A percentile compares a stretch with the other conserved stretches of the same genome.
These are phyloP conservation scores for Lasioglossum albipes DNA, from an alignment of 1,140 invertebrate species.

Conservation along the genomic window DNA sequence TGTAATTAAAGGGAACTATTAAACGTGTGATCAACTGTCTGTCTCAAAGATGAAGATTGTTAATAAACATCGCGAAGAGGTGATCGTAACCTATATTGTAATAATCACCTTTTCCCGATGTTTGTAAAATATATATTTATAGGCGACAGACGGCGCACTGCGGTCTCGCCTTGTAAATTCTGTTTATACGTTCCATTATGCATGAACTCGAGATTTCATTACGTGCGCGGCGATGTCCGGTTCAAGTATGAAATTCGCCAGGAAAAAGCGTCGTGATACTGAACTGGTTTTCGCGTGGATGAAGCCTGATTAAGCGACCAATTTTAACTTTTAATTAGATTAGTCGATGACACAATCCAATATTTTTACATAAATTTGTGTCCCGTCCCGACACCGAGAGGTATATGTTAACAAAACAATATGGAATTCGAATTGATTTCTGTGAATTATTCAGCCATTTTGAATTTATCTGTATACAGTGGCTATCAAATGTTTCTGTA, in stretches of 20 bases:
- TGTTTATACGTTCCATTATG: conserved; percentile 6
- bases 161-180: not conserved
- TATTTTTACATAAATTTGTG: no score
- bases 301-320: not conserved
- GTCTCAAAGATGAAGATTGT: not conserved
- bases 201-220: not conserved
- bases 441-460: no score
- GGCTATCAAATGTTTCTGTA: no score
- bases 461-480: no score
- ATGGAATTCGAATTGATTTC: no score
- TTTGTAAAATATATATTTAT: not conserved
- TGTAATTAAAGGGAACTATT: no score
- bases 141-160: not conserved
- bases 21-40: no score
- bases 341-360: no score
- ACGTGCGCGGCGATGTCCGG: not conserved
- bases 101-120: not conserved
- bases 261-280: not conserved
- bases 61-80: not conserved
- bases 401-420: no score
- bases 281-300: not conserved
- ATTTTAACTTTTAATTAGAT: no score
- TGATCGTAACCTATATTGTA: not conserved
- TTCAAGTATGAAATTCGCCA: not conserved
- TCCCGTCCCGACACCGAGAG: no score